These are phyloP conservation scores for Nephila pilipes DNA, from an alignment of 1,140 invertebrate species.

Conservation along the genomic window DNA sequence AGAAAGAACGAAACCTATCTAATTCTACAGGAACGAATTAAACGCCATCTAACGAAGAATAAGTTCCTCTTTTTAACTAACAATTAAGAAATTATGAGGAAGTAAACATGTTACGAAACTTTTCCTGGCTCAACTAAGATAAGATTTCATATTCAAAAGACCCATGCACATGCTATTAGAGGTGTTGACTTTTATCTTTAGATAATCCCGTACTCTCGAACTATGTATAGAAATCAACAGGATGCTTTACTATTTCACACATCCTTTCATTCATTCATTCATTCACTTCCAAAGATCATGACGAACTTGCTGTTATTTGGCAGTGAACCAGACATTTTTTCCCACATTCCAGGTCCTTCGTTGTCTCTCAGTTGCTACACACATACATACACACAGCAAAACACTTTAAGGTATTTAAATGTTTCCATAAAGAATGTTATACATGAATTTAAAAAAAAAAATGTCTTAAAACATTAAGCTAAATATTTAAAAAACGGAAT, in stretches of 20 bases:
- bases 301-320: not conserved
- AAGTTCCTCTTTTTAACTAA: not conserved
- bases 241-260: not conserved
- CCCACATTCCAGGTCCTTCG: not conserved
- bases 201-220: not conserved
- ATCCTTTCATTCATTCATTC: conserved; percentile 26
- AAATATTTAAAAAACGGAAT: no score
- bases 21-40: no score
- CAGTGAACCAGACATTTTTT: not conserved
- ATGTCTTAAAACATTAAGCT: no score
- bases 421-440: no score
- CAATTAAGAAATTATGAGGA: conserved; percentile 1
- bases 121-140: not conserved
- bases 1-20: no score
- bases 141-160: not conserved
- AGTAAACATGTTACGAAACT: conserved; percentile 19
- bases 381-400: no score
- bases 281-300: conserved; percentile 2
- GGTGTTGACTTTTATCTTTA: not conserved
- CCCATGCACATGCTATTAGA: not conserved
- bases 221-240: conserved; percentile 40
- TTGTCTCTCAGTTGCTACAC: not conserved
- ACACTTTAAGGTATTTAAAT: no score
- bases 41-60: not conserved
- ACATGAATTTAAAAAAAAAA: no score